phyloP scores from a whole-genome alignment of 1,140 invertebrate genomes.

The Caenorhabditis briggsae region DNA sequence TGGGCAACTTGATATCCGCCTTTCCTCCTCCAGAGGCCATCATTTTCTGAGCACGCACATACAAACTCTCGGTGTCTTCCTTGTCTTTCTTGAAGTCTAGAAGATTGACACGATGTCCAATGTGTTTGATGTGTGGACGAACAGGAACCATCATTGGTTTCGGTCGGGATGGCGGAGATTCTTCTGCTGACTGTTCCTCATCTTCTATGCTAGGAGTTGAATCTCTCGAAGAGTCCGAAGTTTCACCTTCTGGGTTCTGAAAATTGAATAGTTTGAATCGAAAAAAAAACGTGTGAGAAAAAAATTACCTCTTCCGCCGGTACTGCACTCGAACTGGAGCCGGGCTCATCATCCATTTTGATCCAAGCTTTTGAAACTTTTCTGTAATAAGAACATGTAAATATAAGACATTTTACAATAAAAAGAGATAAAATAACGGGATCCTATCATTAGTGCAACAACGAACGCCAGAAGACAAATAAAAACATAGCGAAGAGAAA shows the following conservation, averaged over 20 bases:
- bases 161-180: no score
- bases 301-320: background rate
- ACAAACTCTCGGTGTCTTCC: background rate
- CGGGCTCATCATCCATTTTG: conserved; percentile 12
- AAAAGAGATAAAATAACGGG: no score
- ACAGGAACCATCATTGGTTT: background rate
- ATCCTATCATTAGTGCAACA: no score
- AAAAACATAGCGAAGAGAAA: no score
- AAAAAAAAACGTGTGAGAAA: background rate
- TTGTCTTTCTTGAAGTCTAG: background rate
- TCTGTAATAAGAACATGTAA: no score
- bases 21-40: background rate
- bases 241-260: background rate
- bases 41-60: background rate
- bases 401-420: no score
- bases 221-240: background rate
- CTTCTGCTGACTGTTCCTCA: no score
- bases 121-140: background rate
- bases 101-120: conserved; percentile 15
- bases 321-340: background rate
- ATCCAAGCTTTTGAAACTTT: no score
- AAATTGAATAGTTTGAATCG: background rate
- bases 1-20: background rate
- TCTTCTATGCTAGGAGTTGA: background rate
- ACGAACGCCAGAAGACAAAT: no score